Evolutionary conservation across 2,113 vertebrate species (phyloP), one percentile per base, ranked within the genome.

Genomic region (Pterocles burchelli): DNA sequence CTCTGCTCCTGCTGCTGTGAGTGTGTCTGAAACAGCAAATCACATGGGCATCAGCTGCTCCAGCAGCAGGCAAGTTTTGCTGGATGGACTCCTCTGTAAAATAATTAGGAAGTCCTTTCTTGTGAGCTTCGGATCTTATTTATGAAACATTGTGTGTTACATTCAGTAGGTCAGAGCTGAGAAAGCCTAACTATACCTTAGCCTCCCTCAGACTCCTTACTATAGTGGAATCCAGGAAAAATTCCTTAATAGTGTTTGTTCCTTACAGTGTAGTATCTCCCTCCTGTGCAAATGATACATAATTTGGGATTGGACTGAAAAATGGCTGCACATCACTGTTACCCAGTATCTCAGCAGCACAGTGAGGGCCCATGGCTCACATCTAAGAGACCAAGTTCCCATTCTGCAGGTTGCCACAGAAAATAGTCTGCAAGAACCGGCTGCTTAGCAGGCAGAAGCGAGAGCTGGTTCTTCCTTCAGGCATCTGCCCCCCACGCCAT

Each of bases 51-150:
- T 77, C 73, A 83, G 62, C 65, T 68, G 74, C 77, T 89, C 10
- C 17, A 72, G 73, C 66, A 70, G 61, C 3, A 43, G 41, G 41
- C 84, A 51, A 9, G 51, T 79, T 90, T 46, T 82, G 77, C 80
- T 95, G 86, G 72, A 71, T 65, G 90, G 81, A 71, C 89, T 94
- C 51, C 67, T 82, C 49, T 76, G 0, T 81, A 79, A 91, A 87
- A 43, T 28, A 52, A 22, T 52, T 66, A 38, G 51, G 20, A 71
- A 79, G 41, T 67, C 36, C 25, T 86, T 52, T 63, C 83, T 49
- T 79, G n/a, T 38, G 51, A 65, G 58, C 74, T 87, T 85, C 4
- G 3, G 25, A 36, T 68, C 34, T 84, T 48, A 26, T 33, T 45
- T 55, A 34, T 59, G 72, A 75, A 85, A 6, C 6, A 29, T 24